phyloP scores from a whole-genome alignment of 92 coral and sea anemone genomes.

The Actinernus sp. region DNA sequence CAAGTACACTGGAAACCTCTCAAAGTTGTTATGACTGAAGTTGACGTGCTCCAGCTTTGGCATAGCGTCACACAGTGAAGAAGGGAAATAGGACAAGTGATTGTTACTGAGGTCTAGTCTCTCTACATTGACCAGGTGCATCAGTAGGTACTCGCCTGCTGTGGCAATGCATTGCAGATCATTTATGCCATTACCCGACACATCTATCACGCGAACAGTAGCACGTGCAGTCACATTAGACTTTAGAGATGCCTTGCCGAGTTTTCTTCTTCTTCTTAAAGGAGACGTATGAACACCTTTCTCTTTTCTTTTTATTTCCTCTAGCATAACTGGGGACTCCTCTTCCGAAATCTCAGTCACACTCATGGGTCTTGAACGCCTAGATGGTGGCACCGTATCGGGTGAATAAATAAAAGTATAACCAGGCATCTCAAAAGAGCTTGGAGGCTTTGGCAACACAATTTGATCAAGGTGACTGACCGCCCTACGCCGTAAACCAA shows the following conservation, averaged over 20 bases:
- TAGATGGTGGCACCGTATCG: too few species aligned
- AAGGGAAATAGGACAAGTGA: conserved; percentile 62
- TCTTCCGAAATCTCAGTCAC: neutral
- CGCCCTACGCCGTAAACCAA: neutral
- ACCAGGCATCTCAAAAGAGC: neutral
- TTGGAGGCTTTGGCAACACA: neutral
- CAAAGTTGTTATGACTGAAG: conserved; percentile 73
- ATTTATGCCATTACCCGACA: conserved; percentile 78
- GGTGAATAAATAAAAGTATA: neutral
- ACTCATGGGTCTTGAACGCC: neutral
- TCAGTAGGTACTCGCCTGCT: conserved; percentile 44
- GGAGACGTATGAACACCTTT: neutral
- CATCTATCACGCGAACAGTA: conserved; percentile 79
- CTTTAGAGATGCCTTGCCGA: conserved; percentile 4
- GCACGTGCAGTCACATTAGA: conserved; percentile 27
- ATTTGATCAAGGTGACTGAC: neutral
- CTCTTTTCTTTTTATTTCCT: neutral
- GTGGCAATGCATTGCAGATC: conserved; percentile 61
- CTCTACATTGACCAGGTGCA: conserved; percentile 67
- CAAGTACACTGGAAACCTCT: conserved; percentile 70
- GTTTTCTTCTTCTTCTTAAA: conserved; percentile 34
- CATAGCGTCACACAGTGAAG: conserved; percentile 75
- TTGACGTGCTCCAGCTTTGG: conserved; percentile 75
- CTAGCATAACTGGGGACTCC: neutral
- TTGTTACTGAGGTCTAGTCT: conserved; percentile 91